These are phyloP conservation scores for Equus quagga DNA, from an alignment of 2,113 vertebrate genomes.

Conservation along the genomic window DNA sequence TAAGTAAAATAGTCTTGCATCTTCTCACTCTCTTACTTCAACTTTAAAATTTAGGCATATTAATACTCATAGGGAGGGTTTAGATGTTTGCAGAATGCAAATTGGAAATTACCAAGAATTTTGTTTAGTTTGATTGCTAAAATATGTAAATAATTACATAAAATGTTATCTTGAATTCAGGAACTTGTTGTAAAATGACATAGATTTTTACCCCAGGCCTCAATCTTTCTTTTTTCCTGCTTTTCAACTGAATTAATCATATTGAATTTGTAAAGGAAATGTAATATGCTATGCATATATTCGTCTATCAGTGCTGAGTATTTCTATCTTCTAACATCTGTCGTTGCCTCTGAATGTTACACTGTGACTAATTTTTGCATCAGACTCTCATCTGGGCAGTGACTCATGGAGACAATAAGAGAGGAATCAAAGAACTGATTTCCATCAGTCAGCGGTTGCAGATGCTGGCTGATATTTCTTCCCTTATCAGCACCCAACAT, in stretches of 20 bases:
- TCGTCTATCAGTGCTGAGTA: neutral
- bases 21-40: neutral
- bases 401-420: neutral
- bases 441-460: neutral
- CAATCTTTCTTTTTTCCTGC: neutral
- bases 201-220: neutral
- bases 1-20: fast-evolving
- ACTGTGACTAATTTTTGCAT: neutral
- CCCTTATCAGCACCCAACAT: neutral
- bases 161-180: neutral
- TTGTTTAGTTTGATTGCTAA: neutral
- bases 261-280: neutral
- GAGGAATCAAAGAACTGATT: neutral
- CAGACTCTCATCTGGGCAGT: neutral
- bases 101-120: neutral
- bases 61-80: neutral
- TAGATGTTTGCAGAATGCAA: neutral
- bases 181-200: neutral
- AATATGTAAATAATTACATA: neutral
- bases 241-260: neutral
- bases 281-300: neutral
- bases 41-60: neutral
- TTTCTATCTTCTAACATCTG: neutral
- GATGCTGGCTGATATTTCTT: neutral
- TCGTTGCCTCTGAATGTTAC: neutral